Percentiles rank a stretch among this genome's conserved stretches.
phyloP scores from a whole-genome alignment of 2,113 vertebrate species.

The Sylvilagus bachmani region DNA sequence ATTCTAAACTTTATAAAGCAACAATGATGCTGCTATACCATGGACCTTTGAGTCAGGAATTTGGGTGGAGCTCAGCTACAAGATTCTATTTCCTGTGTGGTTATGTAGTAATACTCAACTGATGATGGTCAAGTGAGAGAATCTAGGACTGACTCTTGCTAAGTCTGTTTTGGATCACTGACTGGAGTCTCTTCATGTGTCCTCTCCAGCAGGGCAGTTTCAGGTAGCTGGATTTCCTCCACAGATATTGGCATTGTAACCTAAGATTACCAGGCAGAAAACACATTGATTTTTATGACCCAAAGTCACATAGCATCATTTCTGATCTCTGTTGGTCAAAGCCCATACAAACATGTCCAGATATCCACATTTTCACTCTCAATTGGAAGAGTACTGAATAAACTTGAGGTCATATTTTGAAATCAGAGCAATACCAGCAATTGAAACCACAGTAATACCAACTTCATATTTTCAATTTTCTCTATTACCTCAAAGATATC shows the following conservation, averaged over 20 bases:
- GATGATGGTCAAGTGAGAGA: neutral
- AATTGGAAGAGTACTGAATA: neutral
- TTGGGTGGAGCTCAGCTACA: neutral
- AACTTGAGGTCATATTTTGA: neutral
- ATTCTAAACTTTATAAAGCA: neutral
- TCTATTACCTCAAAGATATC: neutral
- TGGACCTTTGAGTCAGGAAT: neutral
- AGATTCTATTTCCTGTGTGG: neutral
- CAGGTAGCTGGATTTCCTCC: neutral
- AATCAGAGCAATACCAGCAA: neutral
- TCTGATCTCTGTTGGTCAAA: neutral
- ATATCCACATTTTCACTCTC: neutral
- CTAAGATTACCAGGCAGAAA: neutral
- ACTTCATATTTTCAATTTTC: neutral
- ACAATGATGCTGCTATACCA: neutral
- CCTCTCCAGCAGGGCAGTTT: neutral
- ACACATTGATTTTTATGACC: neutral
- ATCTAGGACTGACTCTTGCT: rapidly evolving
- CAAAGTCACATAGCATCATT: neutral
- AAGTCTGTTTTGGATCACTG: neutral
- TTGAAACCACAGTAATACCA: neutral
- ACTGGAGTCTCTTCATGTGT: neutral
- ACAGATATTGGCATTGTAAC: neutral
- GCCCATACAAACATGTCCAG: neutral
- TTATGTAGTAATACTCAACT: neutral